Base-by-base conservation (phyloP, 2,888 invertebrate species). In the Allacma fusca region DNA sequence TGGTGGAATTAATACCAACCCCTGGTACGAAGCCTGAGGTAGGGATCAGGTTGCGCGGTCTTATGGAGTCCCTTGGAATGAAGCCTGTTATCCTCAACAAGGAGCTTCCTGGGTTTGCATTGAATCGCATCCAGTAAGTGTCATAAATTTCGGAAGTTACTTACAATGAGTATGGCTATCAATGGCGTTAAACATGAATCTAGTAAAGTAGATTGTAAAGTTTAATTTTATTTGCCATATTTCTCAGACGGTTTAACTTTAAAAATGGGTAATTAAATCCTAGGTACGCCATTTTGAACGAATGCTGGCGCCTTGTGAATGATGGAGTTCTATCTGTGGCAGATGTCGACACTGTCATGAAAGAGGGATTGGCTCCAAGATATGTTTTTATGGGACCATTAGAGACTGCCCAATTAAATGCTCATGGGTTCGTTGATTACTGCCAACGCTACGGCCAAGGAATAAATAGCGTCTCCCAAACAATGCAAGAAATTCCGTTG, bases 331-430 rank as follows among this genome's bases (percentile, higher is more conserved):
- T 98, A 21, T 91, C 91, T 85, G 95, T 94, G 0, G 91, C 92
- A 84, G 98, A 98, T 86, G 89, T 97, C 2, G 98, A 98, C 85
- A 93, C 92, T 84, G 96, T 97, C 0, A 97, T 97, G 91, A 94
- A 94, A 0, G 94, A 95, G 86, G 98, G 98, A 13, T 90, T 98
- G 57, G 98, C 97, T 16, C 93, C 95, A 91, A 90, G 98, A 70
- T 98, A 98, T 86, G 97, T 97, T 9, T 98, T 98, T 88, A 89
- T 97, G 79, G 98, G 98, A 1, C 93, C 96, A 0, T 88, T 97
- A 81, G 97, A 97, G 89, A 96, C 96, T 0, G 94, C 95, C 0
- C 97, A 97, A 87, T 89, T 98, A 79, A 98, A 98, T 86, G 97
- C 97, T 16, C 94, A 95, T 87, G 96, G 96, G 88, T 84, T 91